Conservation (phyloP, 2,113 vertebrate genomes). For the Rhinolophus sinicus region DNA sequence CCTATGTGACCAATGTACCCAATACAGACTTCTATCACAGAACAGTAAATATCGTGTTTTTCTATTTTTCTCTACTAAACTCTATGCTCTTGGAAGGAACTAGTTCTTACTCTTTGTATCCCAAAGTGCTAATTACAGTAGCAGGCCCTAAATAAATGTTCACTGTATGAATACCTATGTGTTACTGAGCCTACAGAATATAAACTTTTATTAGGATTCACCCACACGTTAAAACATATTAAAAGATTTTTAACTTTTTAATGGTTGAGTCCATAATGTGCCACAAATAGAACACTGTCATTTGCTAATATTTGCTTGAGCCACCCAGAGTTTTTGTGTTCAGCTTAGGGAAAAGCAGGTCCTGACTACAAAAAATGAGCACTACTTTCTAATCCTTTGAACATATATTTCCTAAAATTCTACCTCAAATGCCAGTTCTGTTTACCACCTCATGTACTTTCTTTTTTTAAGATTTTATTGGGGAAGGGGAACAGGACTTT, state of each 20-base stretch:
- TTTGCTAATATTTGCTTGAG: slow-evolving; percentile 9
- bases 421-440: background rate
- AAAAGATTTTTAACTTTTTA: background rate
- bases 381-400: background rate
- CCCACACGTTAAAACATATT: background rate
- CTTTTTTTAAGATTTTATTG: background rate
- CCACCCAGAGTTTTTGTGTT: background rate
- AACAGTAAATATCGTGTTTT: background rate
- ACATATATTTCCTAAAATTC: slow-evolving; percentile 3
- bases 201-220: slow-evolving; percentile 13
- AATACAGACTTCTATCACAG: background rate
- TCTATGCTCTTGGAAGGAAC: background rate
- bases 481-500: no score
- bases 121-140: background rate
- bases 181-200: slow-evolving; percentile 6
- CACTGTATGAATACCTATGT: background rate
- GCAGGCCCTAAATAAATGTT: background rate
- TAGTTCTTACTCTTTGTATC: background rate
- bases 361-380: background rate
- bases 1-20: background rate
- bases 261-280: background rate
- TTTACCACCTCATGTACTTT: background rate
- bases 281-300: background rate
- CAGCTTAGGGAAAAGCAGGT: background rate
- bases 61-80: background rate